phyloP scores from a whole-genome alignment of 2,113 vertebrate species.

The Taxidea taxus region DNA sequence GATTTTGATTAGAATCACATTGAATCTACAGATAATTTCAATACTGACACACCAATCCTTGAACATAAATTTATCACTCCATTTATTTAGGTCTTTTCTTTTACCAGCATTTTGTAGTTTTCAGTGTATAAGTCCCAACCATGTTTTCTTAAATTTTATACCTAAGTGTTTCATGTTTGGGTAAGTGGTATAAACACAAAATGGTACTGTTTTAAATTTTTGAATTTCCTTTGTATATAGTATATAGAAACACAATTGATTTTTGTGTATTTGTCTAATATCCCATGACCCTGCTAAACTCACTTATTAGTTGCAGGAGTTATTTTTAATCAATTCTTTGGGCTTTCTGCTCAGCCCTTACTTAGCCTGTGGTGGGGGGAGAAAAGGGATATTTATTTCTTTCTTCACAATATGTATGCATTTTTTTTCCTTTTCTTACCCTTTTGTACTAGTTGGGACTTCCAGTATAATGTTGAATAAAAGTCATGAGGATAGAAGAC shows the following conservation, averaged over 20 bases:
- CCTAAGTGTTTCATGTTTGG: neutral
- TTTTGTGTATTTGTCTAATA: neutral
- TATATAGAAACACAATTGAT: neutral
- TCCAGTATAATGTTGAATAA: neutral
- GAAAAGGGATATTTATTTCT: neutral
- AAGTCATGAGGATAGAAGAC: neutral
- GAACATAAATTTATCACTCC: neutral
- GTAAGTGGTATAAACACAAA: neutral
- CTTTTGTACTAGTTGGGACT: neutral
- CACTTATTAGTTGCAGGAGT: neutral
- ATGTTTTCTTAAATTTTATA: neutral
- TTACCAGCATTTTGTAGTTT: neutral
- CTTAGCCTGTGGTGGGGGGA: neutral
- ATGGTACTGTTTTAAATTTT: neutral
- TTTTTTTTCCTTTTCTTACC: neutral
- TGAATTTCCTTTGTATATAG: neutral
- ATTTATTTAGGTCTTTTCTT: neutral
- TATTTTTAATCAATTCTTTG: neutral
- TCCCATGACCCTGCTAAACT: neutral
- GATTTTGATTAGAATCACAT: neutral
- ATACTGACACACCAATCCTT: neutral
- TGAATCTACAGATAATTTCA: neutral
- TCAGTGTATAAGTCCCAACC: neutral
- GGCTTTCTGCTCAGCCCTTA: neutral
- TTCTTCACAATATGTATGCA: neutral